Percentiles rank a stretch among this genome's conserved stretches.
Conservation (phyloP, 2,888 invertebrate species). For the Synergus itoensis region DNA sequence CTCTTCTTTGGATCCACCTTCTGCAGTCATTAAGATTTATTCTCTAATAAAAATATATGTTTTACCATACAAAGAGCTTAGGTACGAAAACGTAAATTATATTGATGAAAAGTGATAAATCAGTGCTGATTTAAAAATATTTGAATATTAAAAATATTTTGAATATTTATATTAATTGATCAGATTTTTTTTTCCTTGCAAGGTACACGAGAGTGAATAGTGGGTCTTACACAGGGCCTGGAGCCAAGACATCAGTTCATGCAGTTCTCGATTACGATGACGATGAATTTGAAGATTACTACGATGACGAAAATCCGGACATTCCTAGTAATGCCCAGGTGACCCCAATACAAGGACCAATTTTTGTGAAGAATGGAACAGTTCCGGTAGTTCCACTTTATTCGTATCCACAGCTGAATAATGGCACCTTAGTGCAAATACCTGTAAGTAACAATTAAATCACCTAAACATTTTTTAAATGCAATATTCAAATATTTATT, state of each 20-base stretch:
- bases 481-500: too few relatives aligned
- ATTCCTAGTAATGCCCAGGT: slow-evolving; percentile 81
- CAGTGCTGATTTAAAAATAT: too few relatives aligned
- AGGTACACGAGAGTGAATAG: slow-evolving; percentile 75
- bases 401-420: slow-evolving; percentile 90
- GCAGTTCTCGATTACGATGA: slow-evolving; percentile 84
- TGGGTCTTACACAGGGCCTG: slow-evolving; percentile 67
- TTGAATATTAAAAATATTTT: neutral
- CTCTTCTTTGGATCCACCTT: neutral
- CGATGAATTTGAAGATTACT: slow-evolving; percentile 83
- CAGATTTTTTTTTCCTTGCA: slow-evolving; percentile 17
- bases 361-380: slow-evolving; percentile 89
- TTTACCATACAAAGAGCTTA: neutral
- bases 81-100: neutral
- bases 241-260: slow-evolving; percentile 83
- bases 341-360: slow-evolving; percentile 93
- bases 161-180: neutral
- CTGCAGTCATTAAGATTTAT: neutral
- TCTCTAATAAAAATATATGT: neutral
- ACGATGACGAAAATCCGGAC: slow-evolving; percentile 78
- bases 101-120: neutral
- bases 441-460: slow-evolving; percentile 86
- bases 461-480: neutral
- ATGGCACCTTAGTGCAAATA: slow-evolving; percentile 93
- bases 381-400: slow-evolving; percentile 93